A percentile compares a stretch with the other conserved stretches of the same genome.
phyloP scores from a whole-genome alignment of 2,888 invertebrate species.

The Pristionchus mayeri region DNA sequence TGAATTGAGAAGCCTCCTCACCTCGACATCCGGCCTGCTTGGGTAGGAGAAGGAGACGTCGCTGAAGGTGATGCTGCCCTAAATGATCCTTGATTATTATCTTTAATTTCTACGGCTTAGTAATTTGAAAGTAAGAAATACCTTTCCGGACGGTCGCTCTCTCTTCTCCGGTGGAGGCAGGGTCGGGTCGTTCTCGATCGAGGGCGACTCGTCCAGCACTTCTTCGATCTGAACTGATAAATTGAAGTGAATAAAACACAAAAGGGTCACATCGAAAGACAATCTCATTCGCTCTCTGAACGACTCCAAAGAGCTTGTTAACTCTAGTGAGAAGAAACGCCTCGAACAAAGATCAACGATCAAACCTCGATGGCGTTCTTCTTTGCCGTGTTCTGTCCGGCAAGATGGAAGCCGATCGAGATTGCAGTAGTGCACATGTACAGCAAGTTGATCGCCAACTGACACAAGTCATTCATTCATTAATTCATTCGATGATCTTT shows the following conservation, averaged over 20 bases:
- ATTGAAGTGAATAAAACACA: background rate
- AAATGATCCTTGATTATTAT: too few relatives aligned
- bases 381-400: slow-evolving; percentile 70
- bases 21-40: slow-evolving; percentile 81
- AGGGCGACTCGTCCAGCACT: slow-evolving; percentile 35
- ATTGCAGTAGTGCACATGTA: slow-evolving; percentile 75
- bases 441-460: slow-evolving; percentile 73
- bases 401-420: slow-evolving; percentile 74
- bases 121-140: slow-evolving; percentile 14
- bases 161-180: slow-evolving; percentile 33
- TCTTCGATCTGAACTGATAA: slow-evolving; percentile 23
- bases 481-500: too few relatives aligned
- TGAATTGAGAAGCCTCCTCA: background rate
- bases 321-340: too few relatives aligned
- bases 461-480: background rate
- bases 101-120: too few relatives aligned
- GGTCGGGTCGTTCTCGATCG: slow-evolving; percentile 37
- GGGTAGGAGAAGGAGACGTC: slow-evolving; percentile 89
- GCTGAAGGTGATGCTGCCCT: slow-evolving; percentile 81
- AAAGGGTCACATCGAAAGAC: background rate
- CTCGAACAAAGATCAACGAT: background rate
- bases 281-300: too few relatives aligned
- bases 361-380: slow-evolving; percentile 65
- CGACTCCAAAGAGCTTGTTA: too few relatives aligned
- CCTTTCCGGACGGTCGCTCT: slow-evolving; percentile 50